These are phyloP conservation scores for Takifugu ocellatus DNA, from an alignment of 2,797 vertebrate species.

Conservation along the genomic window DNA sequence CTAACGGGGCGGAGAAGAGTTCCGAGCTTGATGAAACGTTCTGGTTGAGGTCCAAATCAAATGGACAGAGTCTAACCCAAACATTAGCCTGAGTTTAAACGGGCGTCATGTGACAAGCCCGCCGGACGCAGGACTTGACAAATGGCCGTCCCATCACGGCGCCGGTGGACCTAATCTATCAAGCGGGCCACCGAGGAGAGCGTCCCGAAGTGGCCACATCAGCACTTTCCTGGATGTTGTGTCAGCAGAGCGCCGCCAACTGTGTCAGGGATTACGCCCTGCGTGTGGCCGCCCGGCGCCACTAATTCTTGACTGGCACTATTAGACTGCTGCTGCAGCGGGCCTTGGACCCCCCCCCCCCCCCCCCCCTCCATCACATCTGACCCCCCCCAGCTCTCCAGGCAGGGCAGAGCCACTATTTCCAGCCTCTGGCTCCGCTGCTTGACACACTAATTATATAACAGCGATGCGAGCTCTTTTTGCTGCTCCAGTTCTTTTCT, in stretches of 20 bases:
- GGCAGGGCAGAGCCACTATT: conserved; percentile 51
- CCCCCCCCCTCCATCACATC: conserved; percentile 22
- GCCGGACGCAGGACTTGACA: conserved; percentile 16
- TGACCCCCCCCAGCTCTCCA: conserved; percentile 39
- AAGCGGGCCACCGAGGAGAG: conserved; percentile 26
- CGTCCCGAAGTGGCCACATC: conserved; percentile 29
- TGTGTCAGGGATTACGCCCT: conserved; percentile 59
- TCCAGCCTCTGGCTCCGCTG: conserved; percentile 52
- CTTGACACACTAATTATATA: conserved; percentile 70
- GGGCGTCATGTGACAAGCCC: too few relatives aligned
- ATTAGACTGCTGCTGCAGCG: conserved; percentile 40
- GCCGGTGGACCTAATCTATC: conserved; percentile 52
- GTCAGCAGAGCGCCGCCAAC: conserved; percentile 62
- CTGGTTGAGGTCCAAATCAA: too few relatives aligned
- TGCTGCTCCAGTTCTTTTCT: conserved; percentile 71
- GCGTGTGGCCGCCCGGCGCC: conserved; percentile 31
- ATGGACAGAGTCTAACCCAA: too few relatives aligned
- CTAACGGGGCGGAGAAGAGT: too few relatives aligned
- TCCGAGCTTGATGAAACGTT: too few relatives aligned
- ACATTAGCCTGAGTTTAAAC: too few relatives aligned
- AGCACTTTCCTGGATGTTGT: conserved; percentile 58
- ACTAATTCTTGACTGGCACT: conserved; percentile 53
- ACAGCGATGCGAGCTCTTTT: conserved; percentile 49
- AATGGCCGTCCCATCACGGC: conserved; percentile 35
- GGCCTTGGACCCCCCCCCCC: conserved; percentile 17